Base-by-base conservation (phyloP, 2,797 vertebrate genomes). In the Cyclura pinguis region DNA sequence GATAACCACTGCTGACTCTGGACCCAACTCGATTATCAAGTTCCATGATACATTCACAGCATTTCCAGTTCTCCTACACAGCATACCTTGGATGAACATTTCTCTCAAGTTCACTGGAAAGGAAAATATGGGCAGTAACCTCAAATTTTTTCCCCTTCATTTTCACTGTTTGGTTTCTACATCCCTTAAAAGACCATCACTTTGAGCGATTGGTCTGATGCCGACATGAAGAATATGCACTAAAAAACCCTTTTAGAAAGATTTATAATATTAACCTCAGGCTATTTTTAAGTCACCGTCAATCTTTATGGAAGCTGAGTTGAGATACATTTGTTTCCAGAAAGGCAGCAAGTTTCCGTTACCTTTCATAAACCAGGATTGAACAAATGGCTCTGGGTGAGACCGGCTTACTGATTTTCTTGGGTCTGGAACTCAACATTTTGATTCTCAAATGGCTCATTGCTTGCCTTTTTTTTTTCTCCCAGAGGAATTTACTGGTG, bases 201-300 rank as follows among this genome's bases (percentile, higher is more conserved):
- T 96, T 95, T 95, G 92, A 0, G 74, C 96, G 95, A 97, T 97
- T 97, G 96, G 96, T 97, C 96, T 95, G 96, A 95, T 95, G 91
- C 89, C 95, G 81, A 95, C 95, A 97, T 96, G 96, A 97, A 97
- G 95, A 97, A 97, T 97, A 96, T 96, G 96, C 95, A 96, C 96
- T 97, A 94, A 97, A 96, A 91, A 97, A 97, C 96, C 97, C 95
- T 96, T 97, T 97, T 97, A 96, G 96, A 97, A 97, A 97, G 97
- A 97, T 97, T 97, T 97, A 97, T 97, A 97, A 97, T 97, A 97
- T 96, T 97, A 97, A 96, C 97, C 96, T 97, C 93, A 94, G 96
- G 97, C 96, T 97, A 97, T 97, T 97, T 96, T 97, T 96, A 96
- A 97, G 96, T 97, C 95, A 95, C 94, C 0, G 91, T 97, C 82